Evolutionary conservation across 2,797 vertebrate genomes (phyloP).

Genomic region (Xenopus petersii): DNA sequence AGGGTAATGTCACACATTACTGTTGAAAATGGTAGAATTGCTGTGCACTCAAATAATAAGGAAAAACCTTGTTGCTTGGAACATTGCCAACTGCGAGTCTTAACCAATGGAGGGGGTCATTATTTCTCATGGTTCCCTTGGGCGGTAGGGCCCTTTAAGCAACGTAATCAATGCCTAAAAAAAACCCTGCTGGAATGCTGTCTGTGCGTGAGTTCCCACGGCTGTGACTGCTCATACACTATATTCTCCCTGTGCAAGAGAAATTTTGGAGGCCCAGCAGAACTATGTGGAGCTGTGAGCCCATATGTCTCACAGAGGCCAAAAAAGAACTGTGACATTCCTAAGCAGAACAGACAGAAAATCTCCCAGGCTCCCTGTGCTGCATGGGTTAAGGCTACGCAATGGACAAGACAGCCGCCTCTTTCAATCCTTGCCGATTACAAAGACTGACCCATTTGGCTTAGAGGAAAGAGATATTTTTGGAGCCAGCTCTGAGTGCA

Average conservation of each 20-base stretch:
- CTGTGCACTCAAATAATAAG: too few species aligned
- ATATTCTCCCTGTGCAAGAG: constrained; percentile 14
- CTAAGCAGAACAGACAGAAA: not conserved
- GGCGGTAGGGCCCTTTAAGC: too few species aligned
- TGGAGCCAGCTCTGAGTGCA: not conserved
- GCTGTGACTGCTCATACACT: constrained; percentile 10
- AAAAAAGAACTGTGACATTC: constrained; percentile 11
- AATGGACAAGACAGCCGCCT: not conserved
- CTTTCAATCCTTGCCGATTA: not conserved
- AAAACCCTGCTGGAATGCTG: constrained; percentile 13
- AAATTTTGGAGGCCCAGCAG: constrained; percentile 10
- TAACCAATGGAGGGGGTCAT: too few species aligned
- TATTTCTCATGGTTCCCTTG: too few species aligned
- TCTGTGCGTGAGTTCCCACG: constrained; percentile 25
- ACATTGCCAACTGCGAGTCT: too few species aligned
- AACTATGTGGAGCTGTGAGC: not conserved
- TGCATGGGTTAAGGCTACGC: constrained; percentile 1
- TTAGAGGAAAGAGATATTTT: not conserved
- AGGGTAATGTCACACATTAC: too few species aligned
- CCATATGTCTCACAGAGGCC: constrained; percentile 12
- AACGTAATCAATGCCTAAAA: too few species aligned
- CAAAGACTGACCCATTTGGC: constrained; percentile 22
- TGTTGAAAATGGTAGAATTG: too few species aligned
- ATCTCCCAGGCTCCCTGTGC: not conserved
- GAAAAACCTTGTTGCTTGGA: too few species aligned